Evolutionary conservation across 2,113 vertebrate species (phyloP).

Genomic region (Carlito syrichta): DNA sequence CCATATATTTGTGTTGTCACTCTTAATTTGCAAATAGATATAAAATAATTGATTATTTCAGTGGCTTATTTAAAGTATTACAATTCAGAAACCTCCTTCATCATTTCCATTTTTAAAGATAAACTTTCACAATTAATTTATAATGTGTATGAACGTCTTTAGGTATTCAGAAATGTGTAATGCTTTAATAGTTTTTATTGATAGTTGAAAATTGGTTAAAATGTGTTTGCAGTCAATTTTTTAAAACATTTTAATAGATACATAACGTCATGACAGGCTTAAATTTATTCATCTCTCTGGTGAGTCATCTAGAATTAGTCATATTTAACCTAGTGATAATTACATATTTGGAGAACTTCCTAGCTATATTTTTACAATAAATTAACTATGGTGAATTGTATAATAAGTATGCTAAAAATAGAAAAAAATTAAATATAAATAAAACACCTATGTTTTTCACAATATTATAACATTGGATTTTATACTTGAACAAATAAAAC

Average conservation of each 20-base stretch:
- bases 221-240: neutral
- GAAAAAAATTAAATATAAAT: neutral
- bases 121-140: conserved; percentile 15
- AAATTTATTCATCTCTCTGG: neutral
- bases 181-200: neutral
- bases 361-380: conserved; percentile 18
- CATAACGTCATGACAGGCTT: neutral
- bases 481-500: neutral
- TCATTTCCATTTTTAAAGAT: neutral
- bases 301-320: conserved; percentile 39
- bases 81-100: neutral
- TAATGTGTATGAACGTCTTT: neutral
- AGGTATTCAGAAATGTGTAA: neutral
- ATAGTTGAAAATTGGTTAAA: conserved; percentile 34
- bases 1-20: neutral
- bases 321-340: conserved; percentile 14
- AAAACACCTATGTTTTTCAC: neutral
- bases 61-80: neutral
- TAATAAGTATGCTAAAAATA: neutral
- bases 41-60: neutral
- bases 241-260: neutral
- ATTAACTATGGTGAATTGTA: neutral
- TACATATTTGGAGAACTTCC: conserved; percentile 6
- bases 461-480: neutral
- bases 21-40: neutral